phyloP scores from a whole-genome alignment of 2,113 vertebrate genomes.

The Tupaia tana region DNA sequence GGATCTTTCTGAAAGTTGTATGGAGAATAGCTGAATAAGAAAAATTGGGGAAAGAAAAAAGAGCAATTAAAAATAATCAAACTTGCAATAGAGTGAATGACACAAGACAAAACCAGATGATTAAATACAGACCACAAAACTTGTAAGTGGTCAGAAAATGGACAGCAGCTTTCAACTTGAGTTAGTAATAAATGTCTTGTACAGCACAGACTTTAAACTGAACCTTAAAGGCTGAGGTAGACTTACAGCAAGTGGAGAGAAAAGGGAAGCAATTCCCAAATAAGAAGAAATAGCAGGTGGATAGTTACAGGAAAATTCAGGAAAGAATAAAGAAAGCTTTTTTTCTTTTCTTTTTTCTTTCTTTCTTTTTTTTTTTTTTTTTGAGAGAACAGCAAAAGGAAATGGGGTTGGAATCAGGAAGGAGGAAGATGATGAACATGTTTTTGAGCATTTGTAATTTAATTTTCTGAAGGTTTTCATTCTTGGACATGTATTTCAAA shows the following conservation, averaged over 20 bases:
- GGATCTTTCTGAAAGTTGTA: neutral
- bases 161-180: neutral
- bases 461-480: slow-evolving; percentile 21
- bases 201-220: neutral
- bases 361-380: neutral
- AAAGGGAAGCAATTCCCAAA: neutral
- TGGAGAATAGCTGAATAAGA: neutral
- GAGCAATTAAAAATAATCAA: neutral
- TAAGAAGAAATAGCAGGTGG: neutral
- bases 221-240: neutral
- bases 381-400: neutral
- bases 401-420: neutral
- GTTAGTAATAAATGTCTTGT: slow-evolving; percentile 44
- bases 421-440: neutral
- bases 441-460: neutral
- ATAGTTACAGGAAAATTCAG: neutral
- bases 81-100: slow-evolving; percentile 4
- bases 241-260: neutral
- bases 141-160: neutral
- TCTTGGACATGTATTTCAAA: neutral
- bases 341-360: neutral
- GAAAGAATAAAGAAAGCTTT: neutral
- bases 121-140: slow-evolving; percentile 12
- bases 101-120: slow-evolving; percentile 24
- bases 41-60: neutral